Evolutionary conservation across 2,113 vertebrate species (phyloP), one percentile per base, ranked within the genome.

Genomic region (Lampris incognitus): DNA sequence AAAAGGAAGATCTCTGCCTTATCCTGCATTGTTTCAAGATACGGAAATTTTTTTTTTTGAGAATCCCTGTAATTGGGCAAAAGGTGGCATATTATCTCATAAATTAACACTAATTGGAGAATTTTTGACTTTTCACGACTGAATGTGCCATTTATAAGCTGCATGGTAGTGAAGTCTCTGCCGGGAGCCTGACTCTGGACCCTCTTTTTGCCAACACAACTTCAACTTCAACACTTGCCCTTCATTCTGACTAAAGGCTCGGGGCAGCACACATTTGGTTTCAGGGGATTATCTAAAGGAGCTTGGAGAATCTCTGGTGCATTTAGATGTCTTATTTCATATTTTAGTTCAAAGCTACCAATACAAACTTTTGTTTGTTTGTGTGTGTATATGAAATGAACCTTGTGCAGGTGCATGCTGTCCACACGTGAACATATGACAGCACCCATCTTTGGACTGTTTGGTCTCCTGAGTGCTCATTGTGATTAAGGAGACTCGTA

Each of bases 231-330:
- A 38, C 37, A 46, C 5, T 55, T 5, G n/a, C 6, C 55, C 3
- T 46, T 2, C 11, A 8, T 44, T 46, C 52, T 58, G 40, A 68
- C 51, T 42, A 38, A 46, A 46, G 39, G 59, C 59, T 40, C 44
- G 50, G 9, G 42, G 40, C 55, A 11, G 67, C 41, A 54, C 67
- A 49, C 56, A 69, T 55, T 59, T 58, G 66, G 39, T 49, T 9
- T 8, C 6, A 6, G 38, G 11, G 52, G 52, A 55, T 55, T 36
- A 3, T 5, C 52, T n/a, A 3, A 44, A 69, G 6, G 13, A 44
- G 44, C 66, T 36, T 8, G 11, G 13, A 51, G 9, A 10, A 54
- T 11, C 46, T 65, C 48, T 49, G 44, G n/a, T n/a, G 36, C 24
- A 46, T 63, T 46, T 58, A 24, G 61, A 24, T 24, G 24, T 46